A percentile compares a stretch with the other conserved stretches of the same genome.
Evolutionary conservation across 1,140 invertebrate genomes (phyloP).

Genomic region (Lordiphosa stackelbergi): DNA sequence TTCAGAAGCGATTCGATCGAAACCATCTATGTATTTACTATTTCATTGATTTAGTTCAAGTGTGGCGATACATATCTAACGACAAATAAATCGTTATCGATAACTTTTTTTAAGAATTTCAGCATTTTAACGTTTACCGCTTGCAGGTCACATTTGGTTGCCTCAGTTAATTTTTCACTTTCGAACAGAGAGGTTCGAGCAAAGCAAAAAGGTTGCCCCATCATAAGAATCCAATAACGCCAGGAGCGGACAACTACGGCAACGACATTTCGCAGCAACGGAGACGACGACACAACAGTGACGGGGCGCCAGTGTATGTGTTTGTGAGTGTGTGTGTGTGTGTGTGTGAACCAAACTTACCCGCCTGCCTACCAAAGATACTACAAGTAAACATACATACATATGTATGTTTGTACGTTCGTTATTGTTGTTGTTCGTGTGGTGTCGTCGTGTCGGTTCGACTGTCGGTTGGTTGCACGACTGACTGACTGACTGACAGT

Average conservation of each 20-base stretch:
- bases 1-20: no score
- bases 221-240: conserved; percentile 15
- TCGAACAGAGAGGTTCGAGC: conserved; percentile 59
- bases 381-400: conserved; percentile 50
- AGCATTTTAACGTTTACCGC: no score
- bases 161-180: conserved; percentile 65
- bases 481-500: conserved; percentile 27
- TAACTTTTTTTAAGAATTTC: background rate
- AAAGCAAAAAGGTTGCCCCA: conserved; percentile 24
- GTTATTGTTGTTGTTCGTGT: conserved; percentile 28
- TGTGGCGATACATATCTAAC: no score
- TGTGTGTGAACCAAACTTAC: conserved; percentile 46
- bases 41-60: no score
- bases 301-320: conserved; percentile 17
- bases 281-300: conserved; percentile 28
- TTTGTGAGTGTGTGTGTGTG: conserved; percentile 20
- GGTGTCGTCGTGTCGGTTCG: conserved; percentile 31
- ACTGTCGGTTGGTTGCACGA: conserved; percentile 22
- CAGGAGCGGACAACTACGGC: conserved; percentile 31
- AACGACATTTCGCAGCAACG: conserved; percentile 24
- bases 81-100: background rate
- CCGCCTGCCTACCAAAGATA: conserved; percentile 42
- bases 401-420: conserved; percentile 34
- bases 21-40: no score
- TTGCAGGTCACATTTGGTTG: background rate